phyloP scores from a whole-genome alignment of 2,113 vertebrate genomes.

The Damaliscus lunatus region DNA sequence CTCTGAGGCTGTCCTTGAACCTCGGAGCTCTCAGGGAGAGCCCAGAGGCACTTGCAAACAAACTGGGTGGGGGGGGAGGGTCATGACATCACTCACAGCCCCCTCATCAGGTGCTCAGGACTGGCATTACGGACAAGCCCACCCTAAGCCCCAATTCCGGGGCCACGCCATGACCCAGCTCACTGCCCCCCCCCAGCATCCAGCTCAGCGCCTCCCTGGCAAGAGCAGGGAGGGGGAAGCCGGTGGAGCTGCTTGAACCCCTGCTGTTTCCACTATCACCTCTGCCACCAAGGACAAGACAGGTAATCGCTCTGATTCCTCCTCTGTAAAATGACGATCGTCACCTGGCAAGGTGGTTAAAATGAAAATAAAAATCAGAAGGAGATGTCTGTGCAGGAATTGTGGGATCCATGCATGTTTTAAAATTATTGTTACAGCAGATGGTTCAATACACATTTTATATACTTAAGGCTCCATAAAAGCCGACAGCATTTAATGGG shows the following conservation, averaged over 20 bases:
- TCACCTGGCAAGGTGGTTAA: background rate
- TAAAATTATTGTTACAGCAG: background rate
- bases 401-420: background rate
- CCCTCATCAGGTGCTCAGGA: background rate
- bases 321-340: background rate
- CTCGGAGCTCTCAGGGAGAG: no score
- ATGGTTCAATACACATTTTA: background rate
- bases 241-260: background rate
- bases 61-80: no score
- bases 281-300: background rate
- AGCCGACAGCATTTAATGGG: background rate
- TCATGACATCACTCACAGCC: background rate
- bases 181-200: background rate
- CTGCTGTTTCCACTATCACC: background rate
- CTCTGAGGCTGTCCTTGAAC: background rate
- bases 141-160: background rate
- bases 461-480: background rate
- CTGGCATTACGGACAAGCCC: rapidly evolving
- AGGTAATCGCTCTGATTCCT: no score
- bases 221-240: rapidly evolving
- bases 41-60: background rate
- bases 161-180: background rate
- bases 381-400: background rate
- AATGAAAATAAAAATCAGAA: background rate
- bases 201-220: rapidly evolving